These are phyloP conservation scores for Chrysolina oricalcia DNA, from an alignment of 2,888 invertebrate species.

Conservation along the genomic window DNA sequence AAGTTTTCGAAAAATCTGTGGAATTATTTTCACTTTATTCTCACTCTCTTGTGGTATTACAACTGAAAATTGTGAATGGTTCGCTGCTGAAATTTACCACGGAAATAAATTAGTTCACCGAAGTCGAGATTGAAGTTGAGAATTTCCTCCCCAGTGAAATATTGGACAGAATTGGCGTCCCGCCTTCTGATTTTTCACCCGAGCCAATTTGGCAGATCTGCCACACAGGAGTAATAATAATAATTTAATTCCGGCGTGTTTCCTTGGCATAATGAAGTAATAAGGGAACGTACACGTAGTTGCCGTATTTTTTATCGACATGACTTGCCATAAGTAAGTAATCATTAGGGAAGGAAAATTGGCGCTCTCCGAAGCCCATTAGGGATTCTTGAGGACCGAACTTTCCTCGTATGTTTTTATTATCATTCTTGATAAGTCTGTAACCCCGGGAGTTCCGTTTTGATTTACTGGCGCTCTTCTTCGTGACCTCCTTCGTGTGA, in stretches of 20 bases:
- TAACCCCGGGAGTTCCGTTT: neutral
- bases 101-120: too few species aligned
- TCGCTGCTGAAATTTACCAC: neutral
- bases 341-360: constrained; percentile 6
- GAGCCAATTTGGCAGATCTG: neutral
- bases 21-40: too few species aligned
- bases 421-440: neutral
- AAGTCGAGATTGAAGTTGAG: neutral
- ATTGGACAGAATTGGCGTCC: neutral
- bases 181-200: neutral
- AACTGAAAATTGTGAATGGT: neutral
- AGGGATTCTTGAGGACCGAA: neutral
- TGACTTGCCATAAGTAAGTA: neutral
- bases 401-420: neutral
- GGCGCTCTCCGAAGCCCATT: neutral
- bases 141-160: neutral
- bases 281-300: neutral
- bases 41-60: too few species aligned
- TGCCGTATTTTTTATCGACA: neutral
- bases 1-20: too few species aligned
- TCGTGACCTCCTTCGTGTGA: neutral
- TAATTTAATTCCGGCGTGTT: neutral
- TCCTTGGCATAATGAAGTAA: neutral
- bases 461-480: neutral
- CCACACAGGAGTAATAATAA: neutral